Percentiles rank a stretch among this genome's conserved stretches.
Evolutionary conservation across 2,888 invertebrate genomes (phyloP).

Genomic region (Eudasyphora cyanicolor): DNA sequence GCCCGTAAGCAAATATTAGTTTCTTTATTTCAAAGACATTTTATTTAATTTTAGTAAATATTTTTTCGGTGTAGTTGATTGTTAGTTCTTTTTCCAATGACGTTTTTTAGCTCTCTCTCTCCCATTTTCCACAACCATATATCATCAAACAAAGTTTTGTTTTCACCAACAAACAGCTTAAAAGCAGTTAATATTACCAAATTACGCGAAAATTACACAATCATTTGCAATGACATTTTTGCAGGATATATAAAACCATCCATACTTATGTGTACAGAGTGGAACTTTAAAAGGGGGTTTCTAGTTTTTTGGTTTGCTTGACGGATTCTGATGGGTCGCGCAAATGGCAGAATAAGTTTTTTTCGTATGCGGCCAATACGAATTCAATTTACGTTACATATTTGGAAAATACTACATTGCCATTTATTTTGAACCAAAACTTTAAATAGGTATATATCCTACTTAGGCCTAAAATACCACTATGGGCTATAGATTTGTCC

Average conservation of each 20-base stretch:
- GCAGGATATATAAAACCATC: background rate
- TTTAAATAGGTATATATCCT: too few relatives aligned
- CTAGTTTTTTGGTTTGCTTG: background rate
- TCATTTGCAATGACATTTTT: slow-evolving; percentile 10
- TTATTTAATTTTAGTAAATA: too few relatives aligned
- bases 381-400: background rate
- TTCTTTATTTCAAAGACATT: too few relatives aligned
- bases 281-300: slow-evolving; percentile 24
- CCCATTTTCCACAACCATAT: background rate
- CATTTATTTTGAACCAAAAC: too few relatives aligned
- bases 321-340: background rate
- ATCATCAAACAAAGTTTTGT: slow-evolving; percentile 44
- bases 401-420: too few relatives aligned
- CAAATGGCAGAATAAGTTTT: background rate
- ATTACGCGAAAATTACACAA: slow-evolving; percentile 40
- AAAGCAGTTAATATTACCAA: slow-evolving; percentile 44
- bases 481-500: too few relatives aligned
- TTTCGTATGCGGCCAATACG: background rate
- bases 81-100: background rate
- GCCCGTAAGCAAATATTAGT: too few relatives aligned
- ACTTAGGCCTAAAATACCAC: too few relatives aligned
- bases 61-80: slow-evolving; percentile 9
- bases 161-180: slow-evolving; percentile 13
- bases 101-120: slow-evolving; percentile 24
- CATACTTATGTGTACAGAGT: background rate